phyloP scores from a whole-genome alignment of 2,888 invertebrate genomes.

The Leptinotarsa haldemani region DNA sequence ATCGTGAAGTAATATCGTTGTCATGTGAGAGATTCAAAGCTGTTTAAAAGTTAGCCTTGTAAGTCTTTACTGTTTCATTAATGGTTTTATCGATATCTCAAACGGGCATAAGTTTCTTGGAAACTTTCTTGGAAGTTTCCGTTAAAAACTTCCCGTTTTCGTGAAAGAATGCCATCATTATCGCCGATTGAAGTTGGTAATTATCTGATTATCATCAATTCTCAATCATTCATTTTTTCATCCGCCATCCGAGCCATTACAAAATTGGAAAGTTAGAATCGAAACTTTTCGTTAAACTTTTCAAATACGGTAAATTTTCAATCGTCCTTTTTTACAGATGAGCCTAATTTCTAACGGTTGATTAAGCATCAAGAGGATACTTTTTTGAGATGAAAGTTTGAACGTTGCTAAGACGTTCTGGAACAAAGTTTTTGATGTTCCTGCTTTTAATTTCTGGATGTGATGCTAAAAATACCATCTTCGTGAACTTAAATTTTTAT shows the following conservation, averaged over 20 bases:
- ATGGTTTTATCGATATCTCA: background rate
- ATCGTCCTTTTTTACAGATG: background rate
- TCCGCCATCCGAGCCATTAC: slow-evolving; percentile 1
- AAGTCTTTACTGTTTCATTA: background rate
- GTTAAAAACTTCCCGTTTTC: background rate
- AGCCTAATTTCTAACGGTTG: background rate
- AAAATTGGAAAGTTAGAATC: slow-evolving; percentile 2
- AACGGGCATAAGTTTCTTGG: background rate
- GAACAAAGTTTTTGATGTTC: too few relatives aligned
- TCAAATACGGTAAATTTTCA: slow-evolving; percentile 10
- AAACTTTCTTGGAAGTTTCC: slow-evolving; percentile 3
- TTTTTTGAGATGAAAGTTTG: background rate
- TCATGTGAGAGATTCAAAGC: too few relatives aligned
- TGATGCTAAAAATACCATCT: too few relatives aligned
- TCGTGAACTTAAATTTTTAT: too few relatives aligned
- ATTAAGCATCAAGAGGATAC: background rate
- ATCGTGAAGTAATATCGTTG: too few relatives aligned
- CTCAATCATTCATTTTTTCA: background rate
- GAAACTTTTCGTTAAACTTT: background rate
- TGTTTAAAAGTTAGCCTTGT: background rate
- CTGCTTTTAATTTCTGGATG: too few relatives aligned
- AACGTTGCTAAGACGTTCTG: background rate
- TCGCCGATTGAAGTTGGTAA: slow-evolving; percentile 9
- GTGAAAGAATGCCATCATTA: slow-evolving; percentile 6
- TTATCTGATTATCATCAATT: slow-evolving; percentile 13